phyloP scores from a whole-genome alignment of 2,888 invertebrate genomes.

The Nipponacmea schrenckii region DNA sequence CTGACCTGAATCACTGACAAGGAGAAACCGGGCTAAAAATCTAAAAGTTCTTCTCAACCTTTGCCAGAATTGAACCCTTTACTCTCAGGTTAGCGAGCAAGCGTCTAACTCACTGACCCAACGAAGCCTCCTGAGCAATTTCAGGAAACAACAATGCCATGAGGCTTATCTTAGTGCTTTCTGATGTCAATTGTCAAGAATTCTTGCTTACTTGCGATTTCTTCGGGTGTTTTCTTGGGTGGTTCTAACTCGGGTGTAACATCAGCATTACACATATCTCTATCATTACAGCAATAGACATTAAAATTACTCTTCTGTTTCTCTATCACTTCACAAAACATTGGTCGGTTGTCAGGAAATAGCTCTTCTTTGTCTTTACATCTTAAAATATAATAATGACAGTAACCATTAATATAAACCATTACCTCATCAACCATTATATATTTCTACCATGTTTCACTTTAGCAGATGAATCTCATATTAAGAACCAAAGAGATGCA shows the following conservation, averaged over 20 bases:
- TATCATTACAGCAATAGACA: slow-evolving; percentile 48
- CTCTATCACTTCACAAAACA: slow-evolving; percentile 37
- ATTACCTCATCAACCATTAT: not conserved
- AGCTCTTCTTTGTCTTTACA: slow-evolving; percentile 36
- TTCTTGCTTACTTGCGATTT: not conserved
- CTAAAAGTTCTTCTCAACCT: too few species aligned
- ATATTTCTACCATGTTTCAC: not conserved
- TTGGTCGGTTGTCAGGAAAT: slow-evolving; percentile 34
- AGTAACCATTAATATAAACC: too few species aligned
- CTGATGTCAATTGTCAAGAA: too few species aligned
- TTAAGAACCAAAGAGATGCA: not conserved
- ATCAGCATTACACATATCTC: slow-evolving; percentile 49
- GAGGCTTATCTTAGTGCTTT: too few species aligned
- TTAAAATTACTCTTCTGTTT: slow-evolving; percentile 22
- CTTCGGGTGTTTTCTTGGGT: slow-evolving; percentile 19
- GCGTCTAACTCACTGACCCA: too few species aligned
- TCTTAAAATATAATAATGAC: slow-evolving; percentile 31
- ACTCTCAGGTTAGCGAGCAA: too few species aligned
- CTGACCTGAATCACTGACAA: too few species aligned
- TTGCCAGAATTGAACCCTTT: too few species aligned
- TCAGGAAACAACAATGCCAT: too few species aligned
- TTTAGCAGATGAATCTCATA: not conserved
- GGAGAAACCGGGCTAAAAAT: too few species aligned
- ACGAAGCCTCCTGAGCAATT: too few species aligned
- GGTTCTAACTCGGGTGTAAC: slow-evolving; percentile 44